Conservation (phyloP, 2,113 vertebrate genomes). For the Catagonus wagneri region DNA sequence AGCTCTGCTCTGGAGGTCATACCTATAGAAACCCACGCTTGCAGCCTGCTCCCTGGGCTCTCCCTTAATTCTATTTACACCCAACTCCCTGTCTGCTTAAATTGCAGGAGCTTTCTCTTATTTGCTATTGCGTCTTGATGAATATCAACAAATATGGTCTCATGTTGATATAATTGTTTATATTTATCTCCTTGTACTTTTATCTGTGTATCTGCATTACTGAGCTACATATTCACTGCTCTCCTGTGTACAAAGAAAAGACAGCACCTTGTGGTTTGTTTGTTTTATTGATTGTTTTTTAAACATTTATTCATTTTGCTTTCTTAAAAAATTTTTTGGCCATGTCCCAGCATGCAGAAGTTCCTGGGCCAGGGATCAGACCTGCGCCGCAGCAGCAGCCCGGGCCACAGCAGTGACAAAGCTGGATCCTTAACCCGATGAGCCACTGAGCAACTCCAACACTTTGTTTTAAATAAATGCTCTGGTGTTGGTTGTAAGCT, state of each 20-base stretch:
- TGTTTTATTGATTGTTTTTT: neutral
- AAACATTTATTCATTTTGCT: neutral
- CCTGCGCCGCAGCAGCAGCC: no score
- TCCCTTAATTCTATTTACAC: neutral
- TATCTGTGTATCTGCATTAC: neutral
- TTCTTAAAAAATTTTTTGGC: no score
- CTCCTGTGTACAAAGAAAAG: neutral
- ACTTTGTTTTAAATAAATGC: neutral
- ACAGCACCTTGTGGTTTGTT: neutral
- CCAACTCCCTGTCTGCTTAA: neutral
- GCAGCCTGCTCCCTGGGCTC: neutral
- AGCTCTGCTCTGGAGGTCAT: neutral
- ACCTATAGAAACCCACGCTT: neutral
- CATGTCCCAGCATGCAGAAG: no score
- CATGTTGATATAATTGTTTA: neutral
- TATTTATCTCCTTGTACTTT: neutral
- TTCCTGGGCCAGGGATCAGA: no score
- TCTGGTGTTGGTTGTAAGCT: neutral
- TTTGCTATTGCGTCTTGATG: neutral
- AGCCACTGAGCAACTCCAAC: no score
- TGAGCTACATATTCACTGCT: neutral
- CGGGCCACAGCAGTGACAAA: no score
- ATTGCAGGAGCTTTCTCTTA: neutral
- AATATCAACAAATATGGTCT: neutral
- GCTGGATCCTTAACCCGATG: no score